A percentile compares a stretch with the other conserved stretches of the same genome.
Conservation (phyloP, 2,113 vertebrate genomes). For the Sigmodon hispidus region DNA sequence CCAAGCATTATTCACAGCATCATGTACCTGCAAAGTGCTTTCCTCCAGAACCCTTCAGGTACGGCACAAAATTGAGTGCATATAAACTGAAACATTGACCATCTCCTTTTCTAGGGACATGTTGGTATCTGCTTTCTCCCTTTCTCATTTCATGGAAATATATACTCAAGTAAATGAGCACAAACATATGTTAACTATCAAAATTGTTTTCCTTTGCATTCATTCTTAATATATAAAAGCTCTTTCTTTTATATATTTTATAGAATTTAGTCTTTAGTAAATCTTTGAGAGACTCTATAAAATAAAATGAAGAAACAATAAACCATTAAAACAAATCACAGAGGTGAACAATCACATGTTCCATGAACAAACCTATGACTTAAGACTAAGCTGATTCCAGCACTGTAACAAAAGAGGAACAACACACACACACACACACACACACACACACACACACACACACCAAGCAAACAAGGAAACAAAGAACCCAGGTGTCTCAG, state of each 20-base stretch:
- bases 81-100: not conserved
- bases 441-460: no score
- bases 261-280: not conserved
- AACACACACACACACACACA: not conserved
- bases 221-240: not conserved
- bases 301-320: slow-evolving; percentile 12
- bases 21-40: not conserved
- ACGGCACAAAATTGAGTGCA: not conserved
- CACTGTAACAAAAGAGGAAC: not conserved
- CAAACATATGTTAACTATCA: not conserved
- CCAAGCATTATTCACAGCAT: not conserved
- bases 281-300: not conserved
- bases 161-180: not conserved
- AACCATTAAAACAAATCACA: not conserved
- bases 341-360: not conserved
- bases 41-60: not conserved
- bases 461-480: no score
- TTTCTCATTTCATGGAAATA: not conserved
- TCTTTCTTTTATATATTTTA: not conserved
- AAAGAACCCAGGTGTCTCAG: not conserved
- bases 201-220: not conserved
- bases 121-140: not conserved
- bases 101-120: rapidly evolving
- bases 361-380: not conserved
- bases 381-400: not conserved